phyloP scores from a whole-genome alignment of 2,113 vertebrate species.

The Meleagris gallopavo region DNA sequence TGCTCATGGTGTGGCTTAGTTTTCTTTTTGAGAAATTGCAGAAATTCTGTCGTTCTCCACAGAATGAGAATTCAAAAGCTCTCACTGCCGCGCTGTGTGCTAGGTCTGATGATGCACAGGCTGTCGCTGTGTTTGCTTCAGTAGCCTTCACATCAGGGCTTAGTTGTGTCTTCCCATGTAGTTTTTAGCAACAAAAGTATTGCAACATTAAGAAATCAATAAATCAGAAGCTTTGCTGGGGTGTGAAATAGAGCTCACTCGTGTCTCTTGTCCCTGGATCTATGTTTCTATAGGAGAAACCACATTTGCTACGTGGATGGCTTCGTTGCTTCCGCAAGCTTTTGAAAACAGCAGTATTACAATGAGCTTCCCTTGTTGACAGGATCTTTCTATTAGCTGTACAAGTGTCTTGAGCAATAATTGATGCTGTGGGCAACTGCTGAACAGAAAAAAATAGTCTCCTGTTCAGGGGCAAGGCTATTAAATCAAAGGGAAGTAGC shows the following conservation, averaged over 20 bases:
- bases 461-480: not conserved
- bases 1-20: not conserved
- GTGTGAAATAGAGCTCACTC: slow-evolving; percentile 3
- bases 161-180: not conserved
- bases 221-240: not conserved
- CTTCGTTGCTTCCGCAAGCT: not conserved
- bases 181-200: not conserved
- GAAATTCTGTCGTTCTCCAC: not conserved
- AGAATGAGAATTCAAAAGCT: not conserved
- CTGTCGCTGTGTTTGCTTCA: not conserved
- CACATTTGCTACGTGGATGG: not conserved
- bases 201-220: not conserved
- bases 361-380: slow-evolving; percentile 22
- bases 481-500: slow-evolving; percentile 6
- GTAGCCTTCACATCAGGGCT: not conserved
- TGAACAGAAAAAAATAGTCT: not conserved
- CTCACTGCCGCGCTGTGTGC: accelerated
- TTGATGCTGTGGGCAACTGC: slow-evolving; percentile 1
- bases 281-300: not conserved
- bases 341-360: not conserved
- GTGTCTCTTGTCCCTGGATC: not conserved
- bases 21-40: not conserved
- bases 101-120: not conserved
- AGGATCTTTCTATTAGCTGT: slow-evolving; percentile 18
- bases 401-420: slow-evolving; percentile 34